A percentile compares a stretch with the other conserved stretches of the same genome.
Conservation (phyloP, 2,888 invertebrate genomes). For the Thysanoteuthis rhombus region DNA sequence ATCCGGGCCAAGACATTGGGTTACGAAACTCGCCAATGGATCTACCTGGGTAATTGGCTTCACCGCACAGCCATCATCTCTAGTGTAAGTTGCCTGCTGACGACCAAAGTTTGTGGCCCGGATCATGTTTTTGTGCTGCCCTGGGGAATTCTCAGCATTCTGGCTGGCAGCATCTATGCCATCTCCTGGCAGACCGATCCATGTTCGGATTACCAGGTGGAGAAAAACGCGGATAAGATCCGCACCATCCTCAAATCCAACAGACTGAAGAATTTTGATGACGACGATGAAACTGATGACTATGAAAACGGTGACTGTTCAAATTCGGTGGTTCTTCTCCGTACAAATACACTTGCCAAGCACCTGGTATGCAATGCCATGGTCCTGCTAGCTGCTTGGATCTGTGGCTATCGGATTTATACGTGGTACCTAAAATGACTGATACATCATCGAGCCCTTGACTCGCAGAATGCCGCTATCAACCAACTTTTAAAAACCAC, state of each 20-base stretch:
- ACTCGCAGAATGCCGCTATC: background rate
- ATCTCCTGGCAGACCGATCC: conserved; percentile 23
- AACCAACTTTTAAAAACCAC: background rate
- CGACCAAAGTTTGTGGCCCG: background rate
- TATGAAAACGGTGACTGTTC: background rate
- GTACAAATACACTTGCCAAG: background rate
- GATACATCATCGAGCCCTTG: background rate
- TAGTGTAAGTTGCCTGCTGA: background rate
- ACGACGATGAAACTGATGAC: background rate
- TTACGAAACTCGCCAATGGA: conserved; percentile 12
- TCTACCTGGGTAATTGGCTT: background rate
- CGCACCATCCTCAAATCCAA: background rate
- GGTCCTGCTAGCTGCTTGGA: background rate
- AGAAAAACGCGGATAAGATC: background rate
- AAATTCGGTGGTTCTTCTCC: background rate
- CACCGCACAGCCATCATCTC: background rate
- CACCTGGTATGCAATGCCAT: background rate
- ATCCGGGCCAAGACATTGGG: background rate
- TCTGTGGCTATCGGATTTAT: background rate
- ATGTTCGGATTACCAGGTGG: background rate
- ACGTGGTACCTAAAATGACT: conserved; percentile 1
- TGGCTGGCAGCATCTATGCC: background rate
- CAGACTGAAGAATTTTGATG: background rate
- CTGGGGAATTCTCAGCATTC: background rate
- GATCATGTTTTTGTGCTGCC: background rate